Evolutionary conservation across 2,797 vertebrate species (phyloP).

Genomic region (Pseudopleuronectes americanus): DNA sequence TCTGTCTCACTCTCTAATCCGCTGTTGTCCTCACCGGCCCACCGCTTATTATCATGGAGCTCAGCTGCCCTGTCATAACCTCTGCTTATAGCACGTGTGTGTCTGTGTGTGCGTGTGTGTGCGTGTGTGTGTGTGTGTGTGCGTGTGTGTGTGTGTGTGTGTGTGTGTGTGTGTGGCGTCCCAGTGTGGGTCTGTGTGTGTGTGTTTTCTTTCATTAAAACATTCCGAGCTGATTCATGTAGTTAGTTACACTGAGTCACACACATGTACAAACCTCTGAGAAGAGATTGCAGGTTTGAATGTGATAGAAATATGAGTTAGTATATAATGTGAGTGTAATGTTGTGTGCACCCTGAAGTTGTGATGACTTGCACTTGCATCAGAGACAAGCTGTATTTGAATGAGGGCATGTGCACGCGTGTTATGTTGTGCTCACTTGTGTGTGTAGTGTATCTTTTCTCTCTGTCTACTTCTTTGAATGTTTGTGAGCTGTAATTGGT

Average conservation of each 20-base stretch:
- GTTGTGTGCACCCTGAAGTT: neutral
- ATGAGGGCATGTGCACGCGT: no score
- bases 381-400: no score
- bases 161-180: conserved; percentile 1
- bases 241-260: conserved; percentile 34
- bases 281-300: neutral
- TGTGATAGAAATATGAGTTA: no score
- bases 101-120: conserved; percentile 18
- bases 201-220: conserved; percentile 37
- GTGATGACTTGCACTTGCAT: neutral
- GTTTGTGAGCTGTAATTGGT: neutral
- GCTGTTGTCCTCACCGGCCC: conserved; percentile 54
- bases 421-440: no score
- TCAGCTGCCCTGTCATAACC: conserved; percentile 29
- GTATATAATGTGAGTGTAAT: neutral
- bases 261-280: neutral
- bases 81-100: conserved; percentile 30
- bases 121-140: neutral
- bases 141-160: conserved; percentile 20
- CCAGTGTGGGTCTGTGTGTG: neutral
- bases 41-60: conserved; percentile 40
- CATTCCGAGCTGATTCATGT: conserved; percentile 45
- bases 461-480: no score
- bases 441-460: no score
- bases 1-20: conserved; percentile 61